Conservation (phyloP, 2,888 invertebrate genomes). For the Pomacea canaliculata region DNA sequence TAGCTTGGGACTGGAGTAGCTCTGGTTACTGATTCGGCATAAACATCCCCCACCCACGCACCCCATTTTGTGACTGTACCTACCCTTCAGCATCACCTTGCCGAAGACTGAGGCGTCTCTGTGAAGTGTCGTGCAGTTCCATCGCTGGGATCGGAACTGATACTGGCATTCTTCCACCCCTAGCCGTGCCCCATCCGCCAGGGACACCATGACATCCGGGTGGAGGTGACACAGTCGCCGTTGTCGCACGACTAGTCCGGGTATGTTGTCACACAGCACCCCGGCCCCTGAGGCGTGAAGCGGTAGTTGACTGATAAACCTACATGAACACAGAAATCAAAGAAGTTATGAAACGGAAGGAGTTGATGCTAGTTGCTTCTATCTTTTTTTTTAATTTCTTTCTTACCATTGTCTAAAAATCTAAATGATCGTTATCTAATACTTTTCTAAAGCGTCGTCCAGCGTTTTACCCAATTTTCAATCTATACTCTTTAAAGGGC, state of each 20-base stretch:
- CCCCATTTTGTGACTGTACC: slow-evolving; percentile 9
- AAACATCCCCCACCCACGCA: too few species aligned
- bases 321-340: slow-evolving; percentile 26
- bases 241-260: slow-evolving; percentile 69
- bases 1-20: too few species aligned
- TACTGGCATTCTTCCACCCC: slow-evolving; percentile 69
- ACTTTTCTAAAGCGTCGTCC: too few species aligned
- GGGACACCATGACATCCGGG: slow-evolving; percentile 68
- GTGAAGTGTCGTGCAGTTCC: slow-evolving; percentile 68
- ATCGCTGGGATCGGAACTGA: slow-evolving; percentile 67
- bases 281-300: slow-evolving; percentile 64
- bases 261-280: slow-evolving; percentile 69
- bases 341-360: too few species aligned
- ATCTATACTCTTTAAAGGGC: too few species aligned
- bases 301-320: slow-evolving; percentile 68
- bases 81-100: slow-evolving; percentile 69
- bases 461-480: too few species aligned
- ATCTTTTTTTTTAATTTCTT: too few species aligned
- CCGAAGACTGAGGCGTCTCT: slow-evolving; percentile 70
- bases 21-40: too few species aligned
- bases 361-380: too few species aligned
- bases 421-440: too few species aligned
- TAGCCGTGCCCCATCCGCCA: slow-evolving; percentile 66
- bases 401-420: too few species aligned
- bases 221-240: slow-evolving; percentile 65